Base-by-base conservation (phyloP, 2,113 vertebrate species). In the Semnornis frantzii region DNA sequence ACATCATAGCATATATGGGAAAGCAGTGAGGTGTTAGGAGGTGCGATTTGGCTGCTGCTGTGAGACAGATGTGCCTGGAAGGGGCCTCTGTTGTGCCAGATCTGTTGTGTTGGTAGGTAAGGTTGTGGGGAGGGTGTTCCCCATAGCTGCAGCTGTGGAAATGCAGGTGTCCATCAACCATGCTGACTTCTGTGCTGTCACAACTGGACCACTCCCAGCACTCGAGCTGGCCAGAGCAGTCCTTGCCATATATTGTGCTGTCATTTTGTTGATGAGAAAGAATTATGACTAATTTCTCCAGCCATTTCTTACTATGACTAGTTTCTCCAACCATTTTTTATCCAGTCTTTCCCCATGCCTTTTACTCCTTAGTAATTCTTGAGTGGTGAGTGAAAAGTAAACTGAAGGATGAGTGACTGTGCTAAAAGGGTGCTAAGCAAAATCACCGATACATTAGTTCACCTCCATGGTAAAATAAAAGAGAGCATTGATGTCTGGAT, bases 171-270 rank as follows among this genome's bases (percentile, higher is more conserved):
- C 65, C 2, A 1, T 60, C 33, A 27, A 50, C 69, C 52, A 8
- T 0, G 2, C 57, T 31, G 27, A 16, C 23, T 28, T 65, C 85
- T 8, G 5, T 18, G 9, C 8, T 31, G 23, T 68, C 33, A 15
- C 24, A 14, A 15, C 33, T 57, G 23, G 21, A 13, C 21, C 0
- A 1, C 19, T 52, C 55, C 33, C 42, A 44, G 3, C 2, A 1
- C 72, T n/a, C 19, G 39, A 37, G 27, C 25, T 62, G 34, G 34
- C 27, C 54, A 59, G 52, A 33, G 58, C 89, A 37, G 23, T 52
- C n/a, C 28, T 50, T n/a, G 37, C 16, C 4, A 1, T 73, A 8
- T 15, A 2, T 33, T 39, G 21, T 46, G 44, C 16, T 46, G 44
- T 46, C 44, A 7, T 52, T 83, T 55, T 3, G 8, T 34, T 60